A percentile compares a stretch with the other conserved stretches of the same genome.
phyloP scores from a whole-genome alignment of 1,140 invertebrate species.

The Lasioglossum albipes region DNA sequence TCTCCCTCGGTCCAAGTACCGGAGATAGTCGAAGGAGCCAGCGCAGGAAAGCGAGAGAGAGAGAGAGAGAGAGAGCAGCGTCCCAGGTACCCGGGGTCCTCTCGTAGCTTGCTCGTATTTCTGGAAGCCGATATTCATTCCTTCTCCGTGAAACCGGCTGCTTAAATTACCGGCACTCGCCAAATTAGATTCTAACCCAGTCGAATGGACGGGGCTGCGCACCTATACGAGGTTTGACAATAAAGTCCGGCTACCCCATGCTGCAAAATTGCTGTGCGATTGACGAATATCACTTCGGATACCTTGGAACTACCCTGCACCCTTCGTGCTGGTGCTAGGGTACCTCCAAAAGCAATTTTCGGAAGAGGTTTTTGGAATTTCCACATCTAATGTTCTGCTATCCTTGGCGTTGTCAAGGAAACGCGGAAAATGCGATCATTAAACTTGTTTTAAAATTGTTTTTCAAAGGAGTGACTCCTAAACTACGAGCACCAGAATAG shows the following conservation, averaged over 20 bases:
- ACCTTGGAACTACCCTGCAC: no score
- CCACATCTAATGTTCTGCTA: no score
- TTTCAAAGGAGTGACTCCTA: no score
- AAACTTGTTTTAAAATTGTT: no score
- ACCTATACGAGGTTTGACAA: neutral
- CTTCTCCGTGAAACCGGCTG: neutral
- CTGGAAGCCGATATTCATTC: constrained; percentile 46
- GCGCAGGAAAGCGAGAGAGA: no score
- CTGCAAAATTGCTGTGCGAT: neutral
- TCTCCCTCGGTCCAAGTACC: constrained; percentile 40
- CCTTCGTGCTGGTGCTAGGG: no score
- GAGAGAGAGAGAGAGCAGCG: neutral
- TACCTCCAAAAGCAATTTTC: no score
- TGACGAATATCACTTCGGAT: no score
- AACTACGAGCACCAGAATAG: no score
- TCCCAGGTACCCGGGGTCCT: constrained; percentile 42
- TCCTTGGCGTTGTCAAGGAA: no score
- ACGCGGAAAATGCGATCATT: no score
- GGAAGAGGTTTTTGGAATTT: no score
- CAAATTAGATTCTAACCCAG: constrained; percentile 37
- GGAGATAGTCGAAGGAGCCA: constrained; percentile 42
- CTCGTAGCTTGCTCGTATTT: constrained; percentile 38
- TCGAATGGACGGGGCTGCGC: neutral
- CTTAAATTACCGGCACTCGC: constrained; percentile 34
- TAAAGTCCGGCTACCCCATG: neutral